These are phyloP conservation scores for Himantopus leucocephalus DNA, from an alignment of 2,113 vertebrate genomes.

Conservation along the genomic window DNA sequence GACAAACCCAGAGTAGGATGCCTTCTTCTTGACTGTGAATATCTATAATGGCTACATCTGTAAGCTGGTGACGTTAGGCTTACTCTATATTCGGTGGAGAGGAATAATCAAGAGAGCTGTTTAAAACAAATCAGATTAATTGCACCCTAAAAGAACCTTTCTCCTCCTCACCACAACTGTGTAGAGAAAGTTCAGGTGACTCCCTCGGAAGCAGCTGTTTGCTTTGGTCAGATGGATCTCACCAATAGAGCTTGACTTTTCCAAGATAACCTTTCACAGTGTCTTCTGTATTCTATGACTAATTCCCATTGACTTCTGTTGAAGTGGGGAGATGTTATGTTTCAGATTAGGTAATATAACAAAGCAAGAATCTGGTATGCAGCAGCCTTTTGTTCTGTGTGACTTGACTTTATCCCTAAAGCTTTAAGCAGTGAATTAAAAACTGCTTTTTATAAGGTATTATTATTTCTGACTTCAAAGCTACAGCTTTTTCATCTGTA, in stretches of 20 bases:
- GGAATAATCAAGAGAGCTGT: not conserved
- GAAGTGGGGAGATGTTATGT: not conserved
- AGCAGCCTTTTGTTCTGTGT: not conserved
- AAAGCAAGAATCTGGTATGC: not conserved
- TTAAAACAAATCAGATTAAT: not conserved
- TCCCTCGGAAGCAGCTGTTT: not conserved
- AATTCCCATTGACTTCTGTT: not conserved
- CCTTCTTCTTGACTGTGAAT: not conserved
- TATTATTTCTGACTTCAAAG: constrained; percentile 4
- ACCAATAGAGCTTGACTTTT: not conserved
- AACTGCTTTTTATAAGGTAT: not conserved
- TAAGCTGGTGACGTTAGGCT: not conserved
- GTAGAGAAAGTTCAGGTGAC: not conserved
- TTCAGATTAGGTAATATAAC: not conserved
- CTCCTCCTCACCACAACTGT: not conserved
- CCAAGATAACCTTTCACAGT: not conserved
- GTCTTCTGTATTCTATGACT: not conserved
- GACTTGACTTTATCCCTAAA: not conserved
- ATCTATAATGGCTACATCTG: not conserved
- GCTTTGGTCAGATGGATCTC: not conserved
- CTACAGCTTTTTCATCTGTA: not conserved
- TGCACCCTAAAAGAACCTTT: not conserved
- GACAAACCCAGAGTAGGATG: not conserved
- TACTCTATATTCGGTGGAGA: not conserved
- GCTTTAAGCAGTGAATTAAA: not conserved